Evolutionary conservation across 2,888 invertebrate genomes (phyloP), one percentile per base, ranked within the genome.

Genomic region (Tridacna gigas): DNA sequence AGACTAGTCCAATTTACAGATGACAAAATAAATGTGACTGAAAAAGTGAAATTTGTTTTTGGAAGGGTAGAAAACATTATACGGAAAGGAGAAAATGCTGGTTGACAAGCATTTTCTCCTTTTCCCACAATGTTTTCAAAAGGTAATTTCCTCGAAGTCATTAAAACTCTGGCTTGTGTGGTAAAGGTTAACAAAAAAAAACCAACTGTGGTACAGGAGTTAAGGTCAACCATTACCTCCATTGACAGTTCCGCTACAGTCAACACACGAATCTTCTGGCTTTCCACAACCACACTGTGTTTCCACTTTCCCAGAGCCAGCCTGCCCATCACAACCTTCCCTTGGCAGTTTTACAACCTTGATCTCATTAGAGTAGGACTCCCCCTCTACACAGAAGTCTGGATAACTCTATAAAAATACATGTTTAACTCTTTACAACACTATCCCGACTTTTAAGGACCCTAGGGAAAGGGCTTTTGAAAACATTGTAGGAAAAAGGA

Each of bases 231-330:
- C n/a, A 13, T 71, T 71, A 51, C 71, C 51, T 71, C 71, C 71
- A 71, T 71, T 15, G 22, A 51, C 25, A 25, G 25, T 51, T 25
- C 26, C 25, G 15, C 22, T 47, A 51, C 71, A 71, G 26, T 71
- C 71, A 13, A 22, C 9, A 25, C 71, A 71, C 1, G 71, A 48
- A 25, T 71, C 26, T 47, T 48, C 51, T 11, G 15, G 11, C n/a
- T 48, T 7, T 4, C 71, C 71, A 51, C 71, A 71, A 5, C 71
- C 71, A 71, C 71, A 71, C 22, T 51, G 45, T 22, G 71, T 71
- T 13, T 22, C 71, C 9, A n/a, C 22, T 26, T 15, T 22, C 3
- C 71, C 71, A 13, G 71, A 71, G 15, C 71, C 71, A 12, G 71
- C 51, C 4, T 22, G 3, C 7, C 51, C 71, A 71, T 71, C 71